Base-by-base conservation (phyloP, 2,113 vertebrate genomes). In the Neolamprologus devosi region DNA sequence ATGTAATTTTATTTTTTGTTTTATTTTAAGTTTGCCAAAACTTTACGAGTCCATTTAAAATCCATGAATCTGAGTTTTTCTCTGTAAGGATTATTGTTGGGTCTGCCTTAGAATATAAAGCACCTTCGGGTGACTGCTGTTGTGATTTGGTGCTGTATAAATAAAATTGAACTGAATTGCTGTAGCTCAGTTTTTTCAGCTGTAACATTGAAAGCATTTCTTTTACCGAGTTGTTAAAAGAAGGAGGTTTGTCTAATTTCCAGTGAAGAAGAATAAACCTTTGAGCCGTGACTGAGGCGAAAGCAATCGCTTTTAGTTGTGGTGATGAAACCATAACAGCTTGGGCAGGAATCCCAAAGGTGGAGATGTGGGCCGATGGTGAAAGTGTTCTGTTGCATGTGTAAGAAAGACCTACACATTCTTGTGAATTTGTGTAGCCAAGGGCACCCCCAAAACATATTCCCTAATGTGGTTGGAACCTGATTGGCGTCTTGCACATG, bases 171-270 rank as follows among this genome's bases (percentile, higher is more conserved):
- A 54, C n/a, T 54, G 53, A 54, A 54, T 54, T 54, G 1, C 21
- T 55, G 54, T 55, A 55, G 21, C 54, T 55, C 6, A 26, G 6
- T 8, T 55, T 55, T 55, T 55, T 26, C 0, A 7, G 11, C 21
- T 55, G 54, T 26, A 55, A 55, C 54, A 55, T 1, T 26, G 54
- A 23, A 55, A 55, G 0, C 55, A 28, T 57, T 57, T 54, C 1
- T 53, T 53, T 57, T 0, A 57, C 12, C 2, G 0, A 57, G 23
- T 57, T 57, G 54, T 14, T 57, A 57, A 57, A 57, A 57, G 0
- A 26, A 57, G 54, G 21, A 8, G 12, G 53, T 54, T 54, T 54
- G 53, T 54, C 53, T 0, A 12, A 54, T 21, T 54, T 54, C 6
- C 51, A 21, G 10, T 54, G 51, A 2, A 54, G 51, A 54, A 54